These are phyloP conservation scores for Epizoanthus illoricatus DNA, from an alignment of 92 coral and sea anemone species.

Conservation along the genomic window DNA sequence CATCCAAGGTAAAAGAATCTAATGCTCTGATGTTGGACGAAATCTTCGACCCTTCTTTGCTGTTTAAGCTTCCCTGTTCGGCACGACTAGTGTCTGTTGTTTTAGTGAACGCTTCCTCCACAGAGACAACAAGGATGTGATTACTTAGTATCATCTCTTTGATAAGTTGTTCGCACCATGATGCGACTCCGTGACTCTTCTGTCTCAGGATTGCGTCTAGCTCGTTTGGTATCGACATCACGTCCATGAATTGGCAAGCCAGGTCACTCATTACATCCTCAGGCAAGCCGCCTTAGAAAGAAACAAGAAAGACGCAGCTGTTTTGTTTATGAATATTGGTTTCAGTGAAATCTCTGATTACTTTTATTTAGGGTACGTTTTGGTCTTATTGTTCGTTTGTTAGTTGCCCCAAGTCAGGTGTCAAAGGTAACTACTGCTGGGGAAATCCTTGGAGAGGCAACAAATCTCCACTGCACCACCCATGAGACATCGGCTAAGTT, in stretches of 20 bases:
- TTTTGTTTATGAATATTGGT: background rate
- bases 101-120: conserved; percentile 61
- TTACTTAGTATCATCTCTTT: conserved; percentile 85
- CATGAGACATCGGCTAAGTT: no score
- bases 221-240: conserved; percentile 84
- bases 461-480: no score
- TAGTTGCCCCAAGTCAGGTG: no score
- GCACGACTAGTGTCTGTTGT: conserved; percentile 26
- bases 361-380: no score
- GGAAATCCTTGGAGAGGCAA: no score
- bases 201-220: conserved; percentile 77
- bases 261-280: conserved; percentile 84
- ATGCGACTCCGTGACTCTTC: conserved; percentile 96
- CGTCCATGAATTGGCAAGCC: conserved; percentile 98
- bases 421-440: no score
- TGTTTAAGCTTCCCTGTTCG: background rate
- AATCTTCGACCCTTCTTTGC: background rate
- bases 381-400: no score
- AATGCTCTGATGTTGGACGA: background rate
- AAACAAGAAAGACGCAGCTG: background rate
- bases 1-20: background rate
- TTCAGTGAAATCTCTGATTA: no score
- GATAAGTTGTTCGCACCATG: conserved; percentile 98
- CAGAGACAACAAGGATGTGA: conserved; percentile 70
- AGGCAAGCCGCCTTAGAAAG: conserved; percentile 68